These are phyloP conservation scores for Chloroceryle aenea DNA, from an alignment of 2,113 vertebrate species.

Conservation along the genomic window DNA sequence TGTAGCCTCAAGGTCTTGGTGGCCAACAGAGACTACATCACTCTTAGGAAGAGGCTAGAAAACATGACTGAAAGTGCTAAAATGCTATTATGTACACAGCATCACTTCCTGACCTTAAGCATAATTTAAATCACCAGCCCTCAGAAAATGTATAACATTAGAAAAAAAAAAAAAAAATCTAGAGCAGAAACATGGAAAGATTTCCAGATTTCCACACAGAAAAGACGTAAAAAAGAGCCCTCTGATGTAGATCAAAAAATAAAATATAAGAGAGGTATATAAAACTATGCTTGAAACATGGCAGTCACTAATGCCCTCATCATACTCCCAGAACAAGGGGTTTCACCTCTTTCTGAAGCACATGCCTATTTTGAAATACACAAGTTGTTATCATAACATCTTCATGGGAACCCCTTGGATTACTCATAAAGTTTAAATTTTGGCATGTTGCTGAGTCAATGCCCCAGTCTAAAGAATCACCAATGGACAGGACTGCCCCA, in stretches of 20 bases:
- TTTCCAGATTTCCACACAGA: background rate
- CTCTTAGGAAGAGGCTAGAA: conserved; percentile 19
- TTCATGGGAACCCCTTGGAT: background rate
- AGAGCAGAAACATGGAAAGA: background rate
- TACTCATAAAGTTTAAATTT: background rate
- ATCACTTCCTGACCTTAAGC: background rate
- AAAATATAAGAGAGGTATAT: background rate
- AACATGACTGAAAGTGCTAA: conserved; percentile 27
- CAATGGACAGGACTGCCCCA: background rate
- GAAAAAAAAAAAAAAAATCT: background rate
- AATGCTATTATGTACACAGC: background rate
- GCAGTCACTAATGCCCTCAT: background rate
- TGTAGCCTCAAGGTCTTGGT: conserved; percentile 24
- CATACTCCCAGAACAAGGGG: background rate
- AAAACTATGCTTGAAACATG: background rate
- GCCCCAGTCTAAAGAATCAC: background rate
- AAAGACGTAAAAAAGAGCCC: background rate
- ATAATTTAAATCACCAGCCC: background rate
- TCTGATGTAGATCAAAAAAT: background rate
- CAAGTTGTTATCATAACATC: background rate
- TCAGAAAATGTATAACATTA: background rate
- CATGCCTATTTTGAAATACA: background rate
- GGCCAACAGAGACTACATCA: conserved; percentile 7
- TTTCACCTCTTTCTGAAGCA: background rate
- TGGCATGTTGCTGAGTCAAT: background rate